Evolutionary conservation across 30 jellyfish, hydroid and myxozoan genomes (phyloP).

Genomic region (Mastigias papua): DNA sequence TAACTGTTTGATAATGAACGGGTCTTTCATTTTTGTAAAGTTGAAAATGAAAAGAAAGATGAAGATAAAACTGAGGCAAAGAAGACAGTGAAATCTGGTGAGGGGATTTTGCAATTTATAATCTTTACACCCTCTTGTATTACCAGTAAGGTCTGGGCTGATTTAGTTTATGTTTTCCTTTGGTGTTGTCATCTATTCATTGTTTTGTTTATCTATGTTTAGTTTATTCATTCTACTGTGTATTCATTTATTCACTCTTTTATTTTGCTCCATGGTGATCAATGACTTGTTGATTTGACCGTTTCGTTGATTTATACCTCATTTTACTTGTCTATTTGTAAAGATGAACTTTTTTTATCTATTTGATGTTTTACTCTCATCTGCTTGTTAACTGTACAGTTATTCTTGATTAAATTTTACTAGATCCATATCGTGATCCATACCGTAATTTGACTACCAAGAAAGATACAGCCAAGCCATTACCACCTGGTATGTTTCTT

Average conservation of each 20-base stretch:
- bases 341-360: no score
- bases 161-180: neutral
- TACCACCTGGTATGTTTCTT: slow-evolving; percentile 36
- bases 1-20: no score
- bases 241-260: slow-evolving; percentile 1
- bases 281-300: no score
- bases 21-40: neutral
- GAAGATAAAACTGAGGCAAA: neutral
- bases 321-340: no score
- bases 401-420: neutral
- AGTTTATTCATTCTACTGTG: neutral
- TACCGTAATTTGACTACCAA: slow-evolving; percentile 46
- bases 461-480: slow-evolving; percentile 17
- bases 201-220: neutral
- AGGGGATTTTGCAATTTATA: neutral
- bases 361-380: no score
- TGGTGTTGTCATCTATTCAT: neutral
- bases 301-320: no score
- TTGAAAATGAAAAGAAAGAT: neutral
- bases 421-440: slow-evolving; percentile 87
- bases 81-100: neutral
- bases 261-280: no score
- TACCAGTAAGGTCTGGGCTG: no score
- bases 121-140: no score
- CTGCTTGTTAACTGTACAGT: neutral